Percentiles rank a stretch among this genome's conserved stretches.
These are phyloP conservation scores for Dendrocincla fuliginosa DNA, from an alignment of 2,797 vertebrate species.

Conservation along the genomic window DNA sequence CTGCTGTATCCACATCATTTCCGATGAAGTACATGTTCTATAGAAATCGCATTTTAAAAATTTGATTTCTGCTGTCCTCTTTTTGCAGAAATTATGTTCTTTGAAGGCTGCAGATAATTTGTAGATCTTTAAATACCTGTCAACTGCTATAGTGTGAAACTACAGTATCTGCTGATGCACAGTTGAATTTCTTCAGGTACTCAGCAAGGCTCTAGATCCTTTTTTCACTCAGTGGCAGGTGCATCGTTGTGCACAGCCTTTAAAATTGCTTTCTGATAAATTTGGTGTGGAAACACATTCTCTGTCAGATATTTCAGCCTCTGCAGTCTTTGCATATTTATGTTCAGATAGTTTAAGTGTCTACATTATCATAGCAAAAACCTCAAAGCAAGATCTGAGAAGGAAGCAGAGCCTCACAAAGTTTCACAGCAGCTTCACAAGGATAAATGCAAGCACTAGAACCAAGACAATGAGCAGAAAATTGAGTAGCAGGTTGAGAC, in stretches of 20 bases:
- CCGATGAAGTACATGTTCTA: not conserved
- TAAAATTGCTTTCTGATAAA: not conserved
- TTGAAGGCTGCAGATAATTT: not conserved
- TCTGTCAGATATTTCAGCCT: not conserved
- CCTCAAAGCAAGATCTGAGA: not conserved
- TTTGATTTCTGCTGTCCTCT: not conserved
- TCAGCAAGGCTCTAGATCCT: not conserved
- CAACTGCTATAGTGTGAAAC: not conserved
- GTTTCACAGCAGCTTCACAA: slow-evolving; percentile 81
- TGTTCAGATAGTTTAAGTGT: not conserved
- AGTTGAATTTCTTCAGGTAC: not conserved
- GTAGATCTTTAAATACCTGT: not conserved
- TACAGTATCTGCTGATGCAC: not conserved
- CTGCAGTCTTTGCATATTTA: not conserved
- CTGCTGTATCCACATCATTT: not conserved
- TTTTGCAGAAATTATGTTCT: not conserved
- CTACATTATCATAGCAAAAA: not conserved
- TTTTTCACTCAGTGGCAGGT: not conserved
- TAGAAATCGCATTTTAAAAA: not conserved
- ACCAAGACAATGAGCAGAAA: slow-evolving; percentile 81
- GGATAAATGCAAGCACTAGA: slow-evolving; percentile 78
- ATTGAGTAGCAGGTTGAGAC: slow-evolving; percentile 81
- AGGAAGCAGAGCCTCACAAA: not conserved
- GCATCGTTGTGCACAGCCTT: not conserved
- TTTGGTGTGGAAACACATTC: not conserved